These are phyloP conservation scores for Antrozous pallidus DNA, from an alignment of 2,797 vertebrate species.

Conservation along the genomic window DNA sequence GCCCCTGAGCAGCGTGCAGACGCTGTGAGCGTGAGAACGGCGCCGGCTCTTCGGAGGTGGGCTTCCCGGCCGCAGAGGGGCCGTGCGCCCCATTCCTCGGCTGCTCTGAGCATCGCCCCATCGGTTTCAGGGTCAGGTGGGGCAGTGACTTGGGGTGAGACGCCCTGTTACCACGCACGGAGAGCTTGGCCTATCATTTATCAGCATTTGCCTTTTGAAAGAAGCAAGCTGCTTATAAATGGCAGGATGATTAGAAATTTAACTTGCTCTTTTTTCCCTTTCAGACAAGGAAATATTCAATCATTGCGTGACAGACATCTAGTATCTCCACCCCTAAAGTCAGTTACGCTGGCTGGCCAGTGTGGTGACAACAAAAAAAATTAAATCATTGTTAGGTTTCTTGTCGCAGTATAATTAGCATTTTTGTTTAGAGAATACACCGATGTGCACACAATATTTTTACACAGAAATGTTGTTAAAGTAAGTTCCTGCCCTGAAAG, in stretches of 20 bases:
- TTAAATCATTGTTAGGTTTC: not conserved
- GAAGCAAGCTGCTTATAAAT: not conserved
- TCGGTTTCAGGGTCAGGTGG: not conserved
- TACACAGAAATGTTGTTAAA: not conserved
- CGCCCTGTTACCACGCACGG: accelerated
- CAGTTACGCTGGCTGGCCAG: not conserved
- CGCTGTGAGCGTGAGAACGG: not conserved
- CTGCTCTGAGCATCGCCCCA: not conserved
- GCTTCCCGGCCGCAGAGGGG: not conserved
- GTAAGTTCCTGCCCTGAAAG: not conserved
- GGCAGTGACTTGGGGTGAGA: not conserved
- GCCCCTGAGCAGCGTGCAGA: not conserved
- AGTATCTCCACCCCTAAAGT: not conserved
- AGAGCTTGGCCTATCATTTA: not conserved
- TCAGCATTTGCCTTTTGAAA: not conserved
- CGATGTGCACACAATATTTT: not conserved
- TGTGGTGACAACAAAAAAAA: not conserved
- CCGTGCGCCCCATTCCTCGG: not conserved
- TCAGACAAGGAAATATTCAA: not conserved
- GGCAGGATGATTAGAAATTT: not conserved
- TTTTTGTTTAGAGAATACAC: not conserved
- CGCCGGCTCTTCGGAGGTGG: not conserved
- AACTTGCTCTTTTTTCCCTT: not conserved
- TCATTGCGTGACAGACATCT: not conserved
- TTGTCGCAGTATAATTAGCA: not conserved